Evolutionary conservation across 2,113 vertebrate genomes (phyloP).

Genomic region (Atherinomorus stipes): DNA sequence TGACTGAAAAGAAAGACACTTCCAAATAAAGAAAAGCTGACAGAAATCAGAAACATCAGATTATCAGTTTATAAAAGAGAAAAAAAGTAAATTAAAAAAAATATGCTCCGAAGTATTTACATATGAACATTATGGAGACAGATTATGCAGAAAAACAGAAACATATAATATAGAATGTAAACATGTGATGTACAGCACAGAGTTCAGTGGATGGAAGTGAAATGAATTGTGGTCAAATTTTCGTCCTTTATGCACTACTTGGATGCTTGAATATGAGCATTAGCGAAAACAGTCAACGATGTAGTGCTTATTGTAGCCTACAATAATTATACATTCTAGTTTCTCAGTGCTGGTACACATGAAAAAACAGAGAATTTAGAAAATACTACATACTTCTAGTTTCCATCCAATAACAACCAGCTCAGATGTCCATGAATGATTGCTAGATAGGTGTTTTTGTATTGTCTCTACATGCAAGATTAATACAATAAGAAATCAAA

Average conservation of each 20-base stretch:
- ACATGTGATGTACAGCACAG: slow-evolving; percentile 82
- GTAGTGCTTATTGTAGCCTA: slow-evolving; percentile 86
- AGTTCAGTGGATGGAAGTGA: slow-evolving; percentile 75
- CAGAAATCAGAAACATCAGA: slow-evolving; percentile 57
- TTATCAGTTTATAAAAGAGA: slow-evolving; percentile 63
- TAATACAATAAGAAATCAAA: slow-evolving; percentile 81
- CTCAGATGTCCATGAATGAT: slow-evolving; percentile 79
- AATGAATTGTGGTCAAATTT: slow-evolving; percentile 72
- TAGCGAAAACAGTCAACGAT: slow-evolving; percentile 85
- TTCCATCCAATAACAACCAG: slow-evolving; percentile 80
- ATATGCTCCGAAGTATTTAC: slow-evolving; percentile 72
- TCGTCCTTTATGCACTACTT: slow-evolving; percentile 80
- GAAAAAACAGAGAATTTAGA: slow-evolving; percentile 83
- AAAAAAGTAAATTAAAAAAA: slow-evolving; percentile 31
- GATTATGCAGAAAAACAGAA: slow-evolving; percentile 55
- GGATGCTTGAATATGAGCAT: slow-evolving; percentile 83
- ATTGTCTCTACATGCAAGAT: slow-evolving; percentile 83
- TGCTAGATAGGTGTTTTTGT: slow-evolving; percentile 80
- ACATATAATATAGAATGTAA: slow-evolving; percentile 78
- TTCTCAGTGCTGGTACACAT: slow-evolving; percentile 86
- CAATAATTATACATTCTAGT: slow-evolving; percentile 86
- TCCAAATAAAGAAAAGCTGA: slow-evolving; percentile 40
- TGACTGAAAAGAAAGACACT: slow-evolving; percentile 71
- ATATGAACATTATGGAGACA: slow-evolving; percentile 75
- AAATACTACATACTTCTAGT: slow-evolving; percentile 81